Evolutionary conservation across 2,797 vertebrate genomes (phyloP).

Genomic region (Perodicticus potto): DNA sequence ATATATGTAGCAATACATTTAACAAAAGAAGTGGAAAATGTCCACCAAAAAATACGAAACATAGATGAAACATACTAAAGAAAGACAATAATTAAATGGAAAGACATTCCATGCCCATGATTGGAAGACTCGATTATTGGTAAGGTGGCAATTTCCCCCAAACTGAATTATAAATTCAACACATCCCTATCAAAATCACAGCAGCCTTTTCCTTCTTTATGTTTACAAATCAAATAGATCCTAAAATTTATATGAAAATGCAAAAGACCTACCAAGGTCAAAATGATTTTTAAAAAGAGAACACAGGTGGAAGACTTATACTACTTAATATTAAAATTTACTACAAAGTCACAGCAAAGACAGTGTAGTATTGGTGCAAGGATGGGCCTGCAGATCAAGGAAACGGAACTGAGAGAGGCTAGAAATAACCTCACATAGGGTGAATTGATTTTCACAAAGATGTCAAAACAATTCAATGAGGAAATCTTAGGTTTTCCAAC

Average conservation of each 20-base stretch:
- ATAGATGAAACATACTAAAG: not conserved
- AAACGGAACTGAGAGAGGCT: not conserved
- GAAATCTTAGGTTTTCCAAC: not conserved
- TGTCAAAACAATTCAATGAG: not conserved
- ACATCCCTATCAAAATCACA: not conserved
- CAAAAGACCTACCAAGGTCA: not conserved
- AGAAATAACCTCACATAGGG: not conserved
- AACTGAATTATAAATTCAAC: not conserved
- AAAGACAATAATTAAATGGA: not conserved
- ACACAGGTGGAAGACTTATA: not conserved
- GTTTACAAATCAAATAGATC: not conserved
- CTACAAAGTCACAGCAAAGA: not conserved
- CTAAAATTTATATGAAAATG: not conserved
- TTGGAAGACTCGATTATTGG: not conserved
- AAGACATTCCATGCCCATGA: not conserved
- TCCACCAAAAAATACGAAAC: not conserved
- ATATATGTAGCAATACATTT: not conserved
- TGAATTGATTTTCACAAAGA: not conserved
- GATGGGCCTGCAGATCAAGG: not conserved
- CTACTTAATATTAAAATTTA: not conserved
- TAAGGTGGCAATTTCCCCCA: not conserved
- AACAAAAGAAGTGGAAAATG: not conserved
- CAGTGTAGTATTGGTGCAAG: not conserved
- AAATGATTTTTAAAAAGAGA: slow-evolving; percentile 34
- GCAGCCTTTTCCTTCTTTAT: not conserved